Evolutionary conservation across 2,888 invertebrate genomes (phyloP), one percentile per base, ranked within the genome.

Genomic region (Rhingia rostrata): DNA sequence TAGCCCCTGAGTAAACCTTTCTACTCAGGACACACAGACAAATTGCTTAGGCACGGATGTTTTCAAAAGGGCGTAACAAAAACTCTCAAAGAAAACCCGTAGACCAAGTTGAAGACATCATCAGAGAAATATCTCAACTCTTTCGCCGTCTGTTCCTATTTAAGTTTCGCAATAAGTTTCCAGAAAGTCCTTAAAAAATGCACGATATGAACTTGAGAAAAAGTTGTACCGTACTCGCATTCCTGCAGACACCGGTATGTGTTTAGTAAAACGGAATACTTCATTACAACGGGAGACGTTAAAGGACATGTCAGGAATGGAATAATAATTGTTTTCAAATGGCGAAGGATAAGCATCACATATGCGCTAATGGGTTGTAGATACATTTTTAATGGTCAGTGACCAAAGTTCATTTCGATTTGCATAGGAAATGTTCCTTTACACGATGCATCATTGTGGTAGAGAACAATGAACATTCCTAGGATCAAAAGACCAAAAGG

Each of bases 401-500:
- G 45, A 61, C 39, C 4, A 47, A 37, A 69, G 53, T 70, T 37
- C 69, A 67, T 63, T 75, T 63, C 63, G 75, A 58, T 70, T 22
- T 81, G 47, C 47, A 54, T 58, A 37, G 80, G 54, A 63, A 75
- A 67, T 54, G 69, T 80, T 79, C 83, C 2, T 2, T 22, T 22
- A 22, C 22, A 22, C 22, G 22, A 22, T 22, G 22, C 1, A 22
- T 22, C 22, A 22, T 22, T 22, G 22, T 22, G 22, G 32, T 30
- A 61, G 10, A 47, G 22, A 60, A 41, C 12, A 47, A 14, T 37
- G 47, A 54, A 43, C 49, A 58, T 53, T 58, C n/a, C 37, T 5
- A 10, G 49, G 79, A 79, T 67, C 79, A 56, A 79, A 79, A 67
- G 69, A 73, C 74, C 58, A 79, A 56, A 47, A 47, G 80, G 67